Percentiles rank a stretch among this genome's conserved stretches.
Evolutionary conservation across 2,888 invertebrate species (phyloP).

Genomic region (Rutpela maculata): DNA sequence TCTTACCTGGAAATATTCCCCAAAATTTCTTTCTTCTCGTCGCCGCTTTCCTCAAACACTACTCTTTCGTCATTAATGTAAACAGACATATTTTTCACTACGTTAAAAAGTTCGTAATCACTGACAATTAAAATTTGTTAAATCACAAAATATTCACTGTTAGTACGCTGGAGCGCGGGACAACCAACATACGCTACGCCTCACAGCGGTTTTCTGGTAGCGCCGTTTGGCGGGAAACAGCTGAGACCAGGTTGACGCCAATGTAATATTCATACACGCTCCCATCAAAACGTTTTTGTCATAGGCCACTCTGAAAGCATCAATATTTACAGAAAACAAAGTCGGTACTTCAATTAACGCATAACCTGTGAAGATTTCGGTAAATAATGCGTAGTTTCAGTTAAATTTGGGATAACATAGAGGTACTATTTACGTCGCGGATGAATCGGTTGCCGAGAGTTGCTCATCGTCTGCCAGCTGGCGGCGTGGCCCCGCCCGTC

Average conservation of each 20-base stretch:
- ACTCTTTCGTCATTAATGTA: conserved; percentile 75
- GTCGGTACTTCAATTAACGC: conserved; percentile 13
- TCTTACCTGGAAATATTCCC: conserved; percentile 75
- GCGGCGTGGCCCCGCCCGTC: conserved; percentile 76
- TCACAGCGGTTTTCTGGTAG: conserved; percentile 80
- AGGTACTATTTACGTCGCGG: conserved; percentile 73
- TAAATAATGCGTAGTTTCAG: conserved; percentile 39
- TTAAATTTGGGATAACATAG: conserved; percentile 57
- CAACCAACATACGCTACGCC: conserved; percentile 76
- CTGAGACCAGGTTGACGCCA: conserved; percentile 77
- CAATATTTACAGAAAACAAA: not conserved
- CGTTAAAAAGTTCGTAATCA: conserved; percentile 55
- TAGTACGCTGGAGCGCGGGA: conserved; percentile 71
- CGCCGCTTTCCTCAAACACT: conserved; percentile 76
- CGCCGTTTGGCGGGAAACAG: conserved; percentile 83
- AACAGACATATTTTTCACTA: conserved; percentile 74
- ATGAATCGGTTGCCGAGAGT: conserved; percentile 69
- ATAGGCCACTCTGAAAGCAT: not conserved
- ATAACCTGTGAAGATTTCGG: conserved; percentile 48
- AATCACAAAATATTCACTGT: conserved; percentile 56
- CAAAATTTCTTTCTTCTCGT: conserved; percentile 75
- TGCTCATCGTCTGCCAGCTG: conserved; percentile 78
- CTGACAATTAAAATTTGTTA: conserved; percentile 62
- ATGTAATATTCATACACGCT: conserved; percentile 72
- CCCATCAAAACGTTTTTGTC: conserved; percentile 42